Conservation (phyloP, 2,888 invertebrate species). For the Drosophila incognita region DNA sequence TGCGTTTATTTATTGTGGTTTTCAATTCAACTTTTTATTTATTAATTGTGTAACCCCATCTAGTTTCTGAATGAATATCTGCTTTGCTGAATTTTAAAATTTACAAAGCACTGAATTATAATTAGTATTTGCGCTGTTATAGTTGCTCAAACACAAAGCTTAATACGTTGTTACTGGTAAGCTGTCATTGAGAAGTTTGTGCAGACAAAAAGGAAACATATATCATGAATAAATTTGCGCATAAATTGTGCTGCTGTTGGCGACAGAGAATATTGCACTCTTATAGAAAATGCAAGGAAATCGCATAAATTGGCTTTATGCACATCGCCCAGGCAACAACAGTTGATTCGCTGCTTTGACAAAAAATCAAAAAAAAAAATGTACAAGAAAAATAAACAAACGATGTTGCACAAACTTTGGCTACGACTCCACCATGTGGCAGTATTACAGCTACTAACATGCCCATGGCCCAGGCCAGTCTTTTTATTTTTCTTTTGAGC, state of each 20-base stretch:
- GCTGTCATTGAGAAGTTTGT: neutral
- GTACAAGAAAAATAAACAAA: slow-evolving; percentile 49
- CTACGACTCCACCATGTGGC: slow-evolving; percentile 5
- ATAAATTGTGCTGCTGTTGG: slow-evolving; percentile 54
- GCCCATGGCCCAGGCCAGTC: slow-evolving; percentile 20
- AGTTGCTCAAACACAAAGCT: neutral
- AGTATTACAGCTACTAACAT: slow-evolving; percentile 32
- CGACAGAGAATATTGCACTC: slow-evolving; percentile 61
- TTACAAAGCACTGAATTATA: neutral
- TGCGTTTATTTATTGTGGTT: neutral
- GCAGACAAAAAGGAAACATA: neutral
- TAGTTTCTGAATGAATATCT: neutral
- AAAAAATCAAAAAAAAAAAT: slow-evolving; percentile 8
- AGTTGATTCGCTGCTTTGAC: slow-evolving; percentile 10
- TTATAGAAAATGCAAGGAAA: slow-evolving; percentile 54
- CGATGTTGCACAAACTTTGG: slow-evolving; percentile 7
- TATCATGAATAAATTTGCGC: slow-evolving; percentile 32
- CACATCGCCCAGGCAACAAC: slow-evolving; percentile 55
- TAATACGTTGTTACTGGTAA: neutral
- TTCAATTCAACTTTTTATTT: neutral
- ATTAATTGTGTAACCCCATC: neutral
- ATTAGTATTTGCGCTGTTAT: neutral
- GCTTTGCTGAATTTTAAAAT: neutral
- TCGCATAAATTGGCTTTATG: slow-evolving; percentile 68
- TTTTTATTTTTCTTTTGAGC: slow-evolving; percentile 38